Base-by-base conservation (phyloP, 2,113 vertebrate genomes). In the Malaclemys terrapin region DNA sequence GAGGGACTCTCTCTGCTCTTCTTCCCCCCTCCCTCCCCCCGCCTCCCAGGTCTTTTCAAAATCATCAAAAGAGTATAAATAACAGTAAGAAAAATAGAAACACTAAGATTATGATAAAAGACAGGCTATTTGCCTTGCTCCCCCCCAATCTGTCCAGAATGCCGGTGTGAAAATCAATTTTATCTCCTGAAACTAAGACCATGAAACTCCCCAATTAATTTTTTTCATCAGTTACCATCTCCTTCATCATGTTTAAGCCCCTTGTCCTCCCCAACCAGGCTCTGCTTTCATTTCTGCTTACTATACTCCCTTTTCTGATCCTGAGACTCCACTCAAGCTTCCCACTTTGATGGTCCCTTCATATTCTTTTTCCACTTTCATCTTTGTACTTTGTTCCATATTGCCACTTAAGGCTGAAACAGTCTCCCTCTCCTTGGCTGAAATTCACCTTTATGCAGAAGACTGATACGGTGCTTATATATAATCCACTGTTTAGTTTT, bases 181-280 rank as follows among this genome's bases (percentile, higher is more conserved):
- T 92, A 96, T 95, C 91, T 95, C 80, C 94, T 92, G 87, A 96
- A 95, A 65, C 87, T 94, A 90, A 94, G 81, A n/a, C 85, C 83
- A 91, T 72, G 72, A 96, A 93, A 91, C 50, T 92, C 50, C 38
- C 85, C 96, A 97, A 96, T 97, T 97, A 96, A 96, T 95, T 94
- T 95, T 94, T 95, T 89, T 85, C 95, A 50, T 79, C 86, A 72
- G 84, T 85, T 96, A 93, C 83, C 6, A 82, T 91, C 83, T 56
- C 45, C 89, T 97, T 96, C 89, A 87, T 84, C 2, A 0, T 85
- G 85, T 92, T 97, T 83, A 93, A 91, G 82, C 87, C 82, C 85
- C 78, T 93, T 90, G 80, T 97, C 96, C 94, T 94, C 49, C 53
- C 56, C 47, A 96, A 82, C 52, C 85, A 80, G 90, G 78, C 87